Conservation (phyloP, 2,113 vertebrate genomes). For the Lasiurus borealis region DNA sequence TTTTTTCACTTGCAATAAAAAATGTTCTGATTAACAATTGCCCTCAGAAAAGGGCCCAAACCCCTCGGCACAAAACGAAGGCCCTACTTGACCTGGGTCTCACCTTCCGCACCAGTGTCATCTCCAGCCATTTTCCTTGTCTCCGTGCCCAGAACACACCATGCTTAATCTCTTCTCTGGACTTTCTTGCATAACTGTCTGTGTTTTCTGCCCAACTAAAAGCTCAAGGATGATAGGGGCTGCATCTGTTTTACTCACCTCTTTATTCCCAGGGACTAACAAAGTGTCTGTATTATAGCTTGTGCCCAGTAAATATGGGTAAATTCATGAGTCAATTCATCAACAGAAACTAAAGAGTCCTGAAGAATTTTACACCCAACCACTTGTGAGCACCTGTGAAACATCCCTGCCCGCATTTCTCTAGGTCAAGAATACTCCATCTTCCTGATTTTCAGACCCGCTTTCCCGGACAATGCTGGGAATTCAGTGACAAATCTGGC, state of each 20-base stretch:
- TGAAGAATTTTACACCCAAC: not conserved
- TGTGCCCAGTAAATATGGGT: not conserved
- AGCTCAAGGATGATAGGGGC: not conserved
- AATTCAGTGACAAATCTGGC: not conserved
- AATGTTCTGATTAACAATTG: not conserved
- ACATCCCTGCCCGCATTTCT: not conserved
- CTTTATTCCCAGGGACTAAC: not conserved
- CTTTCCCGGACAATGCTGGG: not conserved
- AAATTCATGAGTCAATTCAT: not conserved
- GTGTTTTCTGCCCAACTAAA: slow-evolving; percentile 15
- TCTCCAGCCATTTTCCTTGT: not conserved
- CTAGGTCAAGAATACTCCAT: not conserved
- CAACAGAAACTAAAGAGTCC: not conserved
- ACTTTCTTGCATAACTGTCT: not conserved
- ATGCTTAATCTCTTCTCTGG: not conserved
- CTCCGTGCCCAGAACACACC: not conserved
- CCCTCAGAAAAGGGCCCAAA: not conserved
- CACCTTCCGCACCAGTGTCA: not conserved
- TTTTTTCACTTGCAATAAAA: slow-evolving; percentile 16
- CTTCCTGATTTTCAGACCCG: not conserved
- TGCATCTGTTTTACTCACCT: not conserved
- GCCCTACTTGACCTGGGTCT: not conserved
- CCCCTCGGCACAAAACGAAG: not conserved
- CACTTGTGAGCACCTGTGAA: not conserved
- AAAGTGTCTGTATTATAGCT: not conserved